Evolutionary conservation across 2,113 vertebrate species (phyloP).

Genomic region (Ranitomeya variabilis): DNA sequence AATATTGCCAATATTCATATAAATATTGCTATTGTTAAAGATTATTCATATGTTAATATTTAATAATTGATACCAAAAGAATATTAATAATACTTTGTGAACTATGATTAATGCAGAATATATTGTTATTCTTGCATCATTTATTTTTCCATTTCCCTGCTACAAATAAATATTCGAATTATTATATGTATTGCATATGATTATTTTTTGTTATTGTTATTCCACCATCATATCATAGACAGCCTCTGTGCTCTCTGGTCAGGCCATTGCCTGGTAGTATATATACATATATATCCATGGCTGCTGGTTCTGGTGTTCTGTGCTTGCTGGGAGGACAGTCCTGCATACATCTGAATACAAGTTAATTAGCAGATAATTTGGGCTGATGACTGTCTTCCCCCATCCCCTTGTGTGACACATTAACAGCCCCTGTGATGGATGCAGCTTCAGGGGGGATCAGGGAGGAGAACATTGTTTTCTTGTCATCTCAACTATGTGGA

Average conservation of each 20-base stretch:
- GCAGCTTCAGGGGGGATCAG: conserved; percentile 56
- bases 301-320: background rate
- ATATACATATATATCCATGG: conserved; percentile 2
- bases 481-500: conserved; percentile 66
- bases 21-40: no score
- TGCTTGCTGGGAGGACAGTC: conserved; percentile 21
- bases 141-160: no score
- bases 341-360: conserved; percentile 43
- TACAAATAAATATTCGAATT: no score
- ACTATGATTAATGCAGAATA: no score
- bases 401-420: conserved; percentile 67
- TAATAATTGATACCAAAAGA: no score
- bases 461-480: conserved; percentile 62
- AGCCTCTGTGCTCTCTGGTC: background rate
- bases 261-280: background rate
- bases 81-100: no score
- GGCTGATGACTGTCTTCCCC: conserved; percentile 68
- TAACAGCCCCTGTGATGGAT: conserved; percentile 71
- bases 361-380: conserved; percentile 74
- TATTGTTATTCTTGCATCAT: no score
- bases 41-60: no score
- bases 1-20: background rate
- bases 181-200: no score
- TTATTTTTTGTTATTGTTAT: no score
- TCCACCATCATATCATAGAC: no score